Percentiles rank a stretch among this genome's conserved stretches.
phyloP scores from a whole-genome alignment of 2,888 invertebrate genomes.

The Erebia ligea region DNA sequence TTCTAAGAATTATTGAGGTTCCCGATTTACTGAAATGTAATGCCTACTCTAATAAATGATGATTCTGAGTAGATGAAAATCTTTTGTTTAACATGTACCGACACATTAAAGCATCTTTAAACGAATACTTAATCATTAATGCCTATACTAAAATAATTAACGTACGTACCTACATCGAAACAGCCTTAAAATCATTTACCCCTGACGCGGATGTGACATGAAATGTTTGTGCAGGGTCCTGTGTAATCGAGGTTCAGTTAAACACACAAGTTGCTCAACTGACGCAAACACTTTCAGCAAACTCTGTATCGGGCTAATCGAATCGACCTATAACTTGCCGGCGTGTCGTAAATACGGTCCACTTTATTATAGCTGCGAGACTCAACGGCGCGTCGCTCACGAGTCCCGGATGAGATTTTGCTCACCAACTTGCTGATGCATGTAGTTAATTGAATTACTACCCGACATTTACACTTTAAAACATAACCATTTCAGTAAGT shows the following conservation, averaged over 20 bases:
- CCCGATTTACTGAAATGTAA: no score
- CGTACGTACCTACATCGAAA: not conserved
- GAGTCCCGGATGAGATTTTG: constrained; percentile 46
- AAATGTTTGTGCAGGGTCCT: constrained; percentile 45
- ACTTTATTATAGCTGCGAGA: constrained; percentile 65
- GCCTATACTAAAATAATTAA: not conserved
- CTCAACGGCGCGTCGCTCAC: constrained; percentile 51
- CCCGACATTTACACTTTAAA: constrained; percentile 30
- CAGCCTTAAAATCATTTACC: constrained; percentile 29
- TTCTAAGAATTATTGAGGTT: no score
- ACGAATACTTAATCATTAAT: not conserved
- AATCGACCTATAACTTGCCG: constrained; percentile 68
- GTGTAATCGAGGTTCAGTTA: constrained; percentile 53
- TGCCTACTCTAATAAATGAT: no score
- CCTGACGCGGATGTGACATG: constrained; percentile 39
- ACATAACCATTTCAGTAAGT: not conserved
- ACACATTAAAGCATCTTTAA: not conserved
- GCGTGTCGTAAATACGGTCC: constrained; percentile 65
- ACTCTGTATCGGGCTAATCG: constrained; percentile 67
- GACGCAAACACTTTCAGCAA: constrained; percentile 64
- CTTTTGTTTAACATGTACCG: no score
- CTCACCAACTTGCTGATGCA: constrained; percentile 38
- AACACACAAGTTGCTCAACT: constrained; percentile 57
- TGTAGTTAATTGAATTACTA: constrained; percentile 54
- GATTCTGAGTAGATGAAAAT: no score